Evolutionary conservation across 2,113 vertebrate species (phyloP), one percentile per base, ranked within the genome.

Genomic region (Rhynchomys soricoides): DNA sequence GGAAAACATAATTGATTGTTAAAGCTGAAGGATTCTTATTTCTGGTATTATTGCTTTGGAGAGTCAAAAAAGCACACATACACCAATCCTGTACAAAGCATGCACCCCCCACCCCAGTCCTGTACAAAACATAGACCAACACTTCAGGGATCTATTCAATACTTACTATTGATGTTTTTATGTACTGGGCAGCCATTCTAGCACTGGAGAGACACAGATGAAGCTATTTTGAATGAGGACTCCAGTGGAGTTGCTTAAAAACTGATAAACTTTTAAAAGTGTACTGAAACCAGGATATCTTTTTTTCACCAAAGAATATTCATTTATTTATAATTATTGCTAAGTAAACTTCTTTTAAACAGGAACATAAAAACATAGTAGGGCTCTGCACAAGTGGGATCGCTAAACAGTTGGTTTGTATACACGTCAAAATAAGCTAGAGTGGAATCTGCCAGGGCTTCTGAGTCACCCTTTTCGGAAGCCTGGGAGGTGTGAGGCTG

Each of bases 281-380:
- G 45, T 55, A 13, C 78, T 64, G 71, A 89, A 83, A 79, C 17
- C 34, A 50, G 21, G 0, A 29, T 68, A 64, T n/a, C n/a, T n/a
- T n/a, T n/a, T n/a, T n/a, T n/a, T 97, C 45, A n/a, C 96, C 97
- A 94, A 98, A 98, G 98, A 98, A 97, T 97, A 97, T 71, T 92
- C 93, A 40, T 98, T 98, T 98, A 97, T 98, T 97, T 97, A 75
- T 97, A 96, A 97, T 96, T 98, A 98, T 98, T 98, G 98, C 97
- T 97, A 98, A 97, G 97, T 98, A 96, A 98, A 98, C 97, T 77
- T 97, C 96, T 97, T 88, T 98, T 89, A 87, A 97, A 96, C 29
- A 45, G 95, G 95, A 97, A 97, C 97, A 79, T 96, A 97, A 96
- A 97, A 97, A 98, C 96, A 98, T 97, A 98, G 98, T 96, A 97